Evolutionary conservation across 2,888 invertebrate species (phyloP), one percentile per base, ranked within the genome.

Genomic region (Balanococcus diminutus): DNA sequence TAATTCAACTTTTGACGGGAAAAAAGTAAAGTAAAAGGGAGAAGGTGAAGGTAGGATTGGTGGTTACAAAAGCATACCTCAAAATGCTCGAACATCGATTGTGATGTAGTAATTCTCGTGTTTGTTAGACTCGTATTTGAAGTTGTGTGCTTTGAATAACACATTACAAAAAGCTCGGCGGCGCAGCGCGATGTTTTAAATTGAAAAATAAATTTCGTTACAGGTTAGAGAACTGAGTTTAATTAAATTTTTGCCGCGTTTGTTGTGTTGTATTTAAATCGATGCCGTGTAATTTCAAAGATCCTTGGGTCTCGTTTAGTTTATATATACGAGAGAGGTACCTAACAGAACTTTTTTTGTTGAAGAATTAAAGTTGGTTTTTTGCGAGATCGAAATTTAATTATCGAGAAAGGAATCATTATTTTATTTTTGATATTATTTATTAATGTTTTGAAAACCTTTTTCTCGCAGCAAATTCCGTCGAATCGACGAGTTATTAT

Each of bases 131-230:
- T n/a, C 4, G 4, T 22, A 56, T 67, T 28, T 67, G 28, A 28
- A 28, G 2, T 28, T 4, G 22, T 25, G 0, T n/a, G 22, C 22
- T 56, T 22, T 16, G 67, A 28, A 28, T 1, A 6, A 14, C 16
- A 6, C 67, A 67, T 67, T 67, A 67, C 67, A 28, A 67, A 11
- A 28, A 14, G 25, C n/a, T 67, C 9, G n/a, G 11, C 22, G 61
- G 2, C 56, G 56, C 56, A 19, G 14, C 16, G 67, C 28, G n/a
- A n/a, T n/a, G 16, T 67, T 28, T 16, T 67, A 67, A 67, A 67
- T 67, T 28, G 67, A 67, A 67, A 67, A 67, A 67, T 67, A 67
- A 67, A 67, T 67, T 67, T 67, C 67, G 28, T 67, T 67, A 28
- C 25, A 28, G 28, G 28, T 67, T 67, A 67, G 28, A 67, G 67